Base-by-base conservation (phyloP, 2,113 vertebrate species). In the Cinclus mexicanus region DNA sequence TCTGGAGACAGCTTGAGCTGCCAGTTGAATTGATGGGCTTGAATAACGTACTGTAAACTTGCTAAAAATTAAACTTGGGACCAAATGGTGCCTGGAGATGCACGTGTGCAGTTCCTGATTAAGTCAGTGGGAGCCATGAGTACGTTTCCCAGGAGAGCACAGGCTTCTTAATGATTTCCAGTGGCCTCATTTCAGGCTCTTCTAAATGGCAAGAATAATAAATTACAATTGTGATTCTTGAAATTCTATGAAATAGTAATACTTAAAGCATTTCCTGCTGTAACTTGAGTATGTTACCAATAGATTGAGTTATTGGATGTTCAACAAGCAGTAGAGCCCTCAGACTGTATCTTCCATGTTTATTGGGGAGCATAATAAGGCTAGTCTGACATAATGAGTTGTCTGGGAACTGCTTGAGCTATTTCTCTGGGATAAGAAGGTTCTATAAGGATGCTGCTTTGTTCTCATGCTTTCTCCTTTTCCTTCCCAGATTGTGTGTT, bases 401-500 rank as follows among this genome's bases (percentile, higher is more conserved):
- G 56, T 52, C 24, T 61, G 83, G 53, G 44, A 42, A 50, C 65
- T 71, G 74, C 68, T 86, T 39, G 77, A 67, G 72, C 39, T 83
- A 17, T 88, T 68, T 65, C 47, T 94, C 56, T 85, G 37, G 64
- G 39, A 44, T 53, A 50, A 53, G 50, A 11, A 76, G 21, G 10
- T 63, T 92, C 50, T 55, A 0, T 87, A 63, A 74, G 67, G 82
- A 31, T 5, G 3, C 5, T 75, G 75, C 69, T 63, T 67, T 28
- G 44, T 53, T 87, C 64, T 96, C 41, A 76, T 64, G 63, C 22
- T 52, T 76, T 79, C 41, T 80, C n/a, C 65, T 80, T 75, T 89
- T 68, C 33, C 59, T 70, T 70, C 59, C 41, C 39, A 99, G 98
- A 98, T 99, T 35, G 98, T 99, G 23, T 99, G 98, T 96, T 99